phyloP scores from a whole-genome alignment of 2,113 vertebrate genomes.

The Cheirogaleus medius region DNA sequence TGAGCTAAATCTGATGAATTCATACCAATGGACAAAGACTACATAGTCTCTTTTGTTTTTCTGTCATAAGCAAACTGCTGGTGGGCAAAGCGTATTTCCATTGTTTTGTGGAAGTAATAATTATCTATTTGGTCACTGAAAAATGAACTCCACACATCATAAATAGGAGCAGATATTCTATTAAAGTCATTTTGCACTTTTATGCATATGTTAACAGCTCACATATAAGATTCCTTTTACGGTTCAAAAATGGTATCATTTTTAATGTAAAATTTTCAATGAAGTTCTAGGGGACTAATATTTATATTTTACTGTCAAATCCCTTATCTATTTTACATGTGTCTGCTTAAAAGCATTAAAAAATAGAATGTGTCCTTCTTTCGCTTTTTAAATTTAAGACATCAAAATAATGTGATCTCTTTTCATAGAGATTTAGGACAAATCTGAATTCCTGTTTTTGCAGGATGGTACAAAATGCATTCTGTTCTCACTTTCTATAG shows the following conservation, averaged over 20 bases:
- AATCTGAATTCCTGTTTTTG: fast-evolving
- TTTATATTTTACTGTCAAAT: background rate
- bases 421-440: too few species aligned
- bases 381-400: background rate
- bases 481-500: too few species aligned
- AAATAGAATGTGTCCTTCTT: background rate
- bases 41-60: background rate
- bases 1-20: background rate
- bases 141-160: too few species aligned
- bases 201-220: fast-evolving
- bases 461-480: fast-evolving
- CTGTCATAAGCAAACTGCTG: too few species aligned
- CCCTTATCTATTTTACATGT: background rate
- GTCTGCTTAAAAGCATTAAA: background rate
- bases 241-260: background rate
- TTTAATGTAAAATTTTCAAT: background rate
- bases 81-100: fast-evolving
- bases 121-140: background rate
- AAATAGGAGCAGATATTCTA: fast-evolving
- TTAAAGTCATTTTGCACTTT: background rate
- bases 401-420: too few species aligned
- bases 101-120: fast-evolving
- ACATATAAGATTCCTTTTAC: fast-evolving
- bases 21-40: too few species aligned
- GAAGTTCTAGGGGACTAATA: background rate